Base-by-base conservation (phyloP, 2,888 invertebrate genomes). In the Polia nebulosa region DNA sequence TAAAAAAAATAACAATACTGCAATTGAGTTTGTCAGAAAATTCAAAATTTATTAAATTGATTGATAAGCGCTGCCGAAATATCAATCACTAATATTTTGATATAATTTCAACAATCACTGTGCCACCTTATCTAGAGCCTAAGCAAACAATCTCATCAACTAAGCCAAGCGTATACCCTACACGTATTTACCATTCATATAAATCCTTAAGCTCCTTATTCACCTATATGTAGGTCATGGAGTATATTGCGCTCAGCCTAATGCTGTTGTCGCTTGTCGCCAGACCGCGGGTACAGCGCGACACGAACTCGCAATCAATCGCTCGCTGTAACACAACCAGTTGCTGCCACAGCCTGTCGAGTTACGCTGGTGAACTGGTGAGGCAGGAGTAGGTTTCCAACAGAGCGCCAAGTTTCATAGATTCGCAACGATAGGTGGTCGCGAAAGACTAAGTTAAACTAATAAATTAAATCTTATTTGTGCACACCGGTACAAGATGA, bases 301-400 rank as follows among this genome's bases (percentile, higher is more conserved):
- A 78, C 77, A 78, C 34, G 75, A 74, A 65, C 75, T 60, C 11
- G 62, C 75, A 78, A 78, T 78, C 79, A 70, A 74, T 78, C 56
- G 65, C 52, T n/a, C 25, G 32, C 36, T 60, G 75, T 57, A 58
- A 58, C 36, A 77, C 63, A 53, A 64, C 63, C 47, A 62, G 68
- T 73, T 49, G 67, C 61, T 60, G 29, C 63, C 52, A 60, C 68
- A 52, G 39, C 22, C 5, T 34, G 41, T n/a, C 27, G n/a, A 47
- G 49, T 13, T 56, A 56, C 20, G 13, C 22, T 65, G 20, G 39
- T 49, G 44, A 17, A 59, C 22, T 57, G 11, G 29, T 13, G 27
- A 11, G 3, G 1, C 15, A 22, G 1, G 75, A 74, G 45, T 29
- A 74, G 5, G 1, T 57, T 3, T 4, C 1, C 1, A 6, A 6